Conservation (phyloP, 2,113 vertebrate genomes). For the Paedocypris sp. region DNA sequence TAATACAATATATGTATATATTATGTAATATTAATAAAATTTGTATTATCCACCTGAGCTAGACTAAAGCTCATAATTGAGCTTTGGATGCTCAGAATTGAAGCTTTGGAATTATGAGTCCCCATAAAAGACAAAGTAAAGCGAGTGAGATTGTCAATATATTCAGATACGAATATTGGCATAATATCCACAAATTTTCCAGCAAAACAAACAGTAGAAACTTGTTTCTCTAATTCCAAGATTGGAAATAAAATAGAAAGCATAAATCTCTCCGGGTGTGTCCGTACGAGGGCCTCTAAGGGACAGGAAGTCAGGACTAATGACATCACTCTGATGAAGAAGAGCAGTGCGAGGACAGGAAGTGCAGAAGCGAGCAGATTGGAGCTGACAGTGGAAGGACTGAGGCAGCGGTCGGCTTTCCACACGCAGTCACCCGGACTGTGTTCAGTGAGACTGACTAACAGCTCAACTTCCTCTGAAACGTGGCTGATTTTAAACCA, state of each 20-base stretch:
- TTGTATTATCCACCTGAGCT: no score
- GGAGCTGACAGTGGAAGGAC: slow-evolving; percentile 20
- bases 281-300: slow-evolving; percentile 9
- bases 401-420: slow-evolving; percentile 10
- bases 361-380: slow-evolving; percentile 7
- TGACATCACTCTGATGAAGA: slow-evolving; percentile 16
- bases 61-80: no score
- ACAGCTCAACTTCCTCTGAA: slow-evolving; percentile 5
- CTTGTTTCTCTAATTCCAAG: background rate
- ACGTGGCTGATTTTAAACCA: background rate
- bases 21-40: no score
- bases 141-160: no score
- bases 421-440: background rate
- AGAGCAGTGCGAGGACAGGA: slow-evolving; percentile 4
- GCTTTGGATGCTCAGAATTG: no score
- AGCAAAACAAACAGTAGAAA: no score
- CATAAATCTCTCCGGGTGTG: slow-evolving; percentile 6
- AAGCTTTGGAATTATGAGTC: no score
- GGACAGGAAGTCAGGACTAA: slow-evolving; percentile 23
- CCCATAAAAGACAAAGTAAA: no score
- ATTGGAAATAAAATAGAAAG: slow-evolving; percentile 1
- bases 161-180: no score
- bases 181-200: no score
- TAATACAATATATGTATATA: no score
- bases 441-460: slow-evolving; percentile 11